Percentiles rank a stretch among this genome's conserved stretches.
These are phyloP conservation scores for Mesopsocus fuscifrons DNA, from an alignment of 2,888 invertebrate species.

Conservation along the genomic window DNA sequence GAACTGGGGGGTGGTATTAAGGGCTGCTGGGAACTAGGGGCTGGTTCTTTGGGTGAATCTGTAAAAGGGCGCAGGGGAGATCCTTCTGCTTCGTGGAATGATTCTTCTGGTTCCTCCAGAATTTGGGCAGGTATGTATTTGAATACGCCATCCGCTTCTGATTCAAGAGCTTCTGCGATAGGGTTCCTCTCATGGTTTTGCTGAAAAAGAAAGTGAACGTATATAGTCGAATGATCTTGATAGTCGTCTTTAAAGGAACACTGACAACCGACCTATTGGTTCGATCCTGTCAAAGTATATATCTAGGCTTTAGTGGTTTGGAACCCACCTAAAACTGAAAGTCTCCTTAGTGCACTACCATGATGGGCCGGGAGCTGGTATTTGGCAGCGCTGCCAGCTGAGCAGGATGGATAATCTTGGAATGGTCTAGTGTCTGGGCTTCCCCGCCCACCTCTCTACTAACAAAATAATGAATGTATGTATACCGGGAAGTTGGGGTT, in stretches of 20 bases:
- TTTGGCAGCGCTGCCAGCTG: too few relatives aligned
- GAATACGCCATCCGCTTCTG: slow-evolving; percentile 33
- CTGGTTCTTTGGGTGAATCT: slow-evolving; percentile 8
- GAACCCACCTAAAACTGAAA: too few relatives aligned
- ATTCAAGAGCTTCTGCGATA: slow-evolving; percentile 46
- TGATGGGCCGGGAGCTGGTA: too few relatives aligned
- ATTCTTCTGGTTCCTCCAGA: slow-evolving; percentile 12
- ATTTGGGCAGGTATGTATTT: slow-evolving; percentile 20
- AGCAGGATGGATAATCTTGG: too few relatives aligned
- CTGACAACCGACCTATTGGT: too few relatives aligned
- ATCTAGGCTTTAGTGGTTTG: too few relatives aligned
- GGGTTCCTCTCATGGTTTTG: slow-evolving; percentile 48
- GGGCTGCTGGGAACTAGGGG: slow-evolving; percentile 12
- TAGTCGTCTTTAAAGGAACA: too few relatives aligned
- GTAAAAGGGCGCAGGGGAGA: slow-evolving; percentile 5
- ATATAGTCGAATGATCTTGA: neutral
- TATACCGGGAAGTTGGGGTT: slow-evolving; percentile 31
- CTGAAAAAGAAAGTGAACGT: slow-evolving; percentile 21
- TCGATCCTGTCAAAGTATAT: too few relatives aligned
- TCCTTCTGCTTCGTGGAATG: slow-evolving; percentile 4
- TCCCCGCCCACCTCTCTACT: too few relatives aligned
- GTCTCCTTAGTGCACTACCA: too few relatives aligned
- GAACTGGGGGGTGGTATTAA: neutral
- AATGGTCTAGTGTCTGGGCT: too few relatives aligned
- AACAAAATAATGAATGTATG: too few relatives aligned